Conservation (phyloP, 2,797 vertebrate genomes). For the Allenopithecus nigroviridis region DNA sequence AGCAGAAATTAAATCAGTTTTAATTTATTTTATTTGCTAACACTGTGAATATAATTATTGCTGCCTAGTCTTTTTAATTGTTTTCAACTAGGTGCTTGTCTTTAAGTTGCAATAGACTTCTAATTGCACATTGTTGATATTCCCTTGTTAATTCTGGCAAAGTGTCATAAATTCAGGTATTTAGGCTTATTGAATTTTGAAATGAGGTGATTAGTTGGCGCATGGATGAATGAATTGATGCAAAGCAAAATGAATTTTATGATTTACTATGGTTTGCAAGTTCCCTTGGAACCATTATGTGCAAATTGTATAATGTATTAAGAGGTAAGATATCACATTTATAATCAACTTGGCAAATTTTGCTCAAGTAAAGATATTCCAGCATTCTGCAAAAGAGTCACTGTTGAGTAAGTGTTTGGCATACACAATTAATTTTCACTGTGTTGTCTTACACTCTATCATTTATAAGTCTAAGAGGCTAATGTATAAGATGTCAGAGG, state of each 20-base stretch:
- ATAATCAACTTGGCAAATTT: conserved; percentile 84
- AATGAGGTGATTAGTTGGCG: conserved; percentile 88
- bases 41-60: conserved; percentile 89
- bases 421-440: conserved; percentile 83
- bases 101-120: conserved; percentile 87
- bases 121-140: conserved; percentile 85
- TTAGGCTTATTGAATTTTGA: conserved; percentile 91
- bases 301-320: conserved; percentile 86
- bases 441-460: conserved; percentile 61
- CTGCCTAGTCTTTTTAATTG: conserved; percentile 88
- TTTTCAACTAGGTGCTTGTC: conserved; percentile 88
- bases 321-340: conserved; percentile 84
- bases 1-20: conserved; percentile 90
- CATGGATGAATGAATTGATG: conserved; percentile 86
- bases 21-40: conserved; percentile 92
- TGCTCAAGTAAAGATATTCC: conserved; percentile 77
- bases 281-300: conserved; percentile 85
- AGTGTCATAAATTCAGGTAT: conserved; percentile 89
- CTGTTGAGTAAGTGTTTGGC: conserved; percentile 83
- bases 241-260: conserved; percentile 90
- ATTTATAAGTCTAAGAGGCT: conserved; percentile 48
- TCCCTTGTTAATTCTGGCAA: conserved; percentile 87
- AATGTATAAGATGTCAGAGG: conserved; percentile 13
- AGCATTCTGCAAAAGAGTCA: conserved; percentile 75
- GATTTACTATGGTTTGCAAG: conserved; percentile 86